Evolutionary conservation across 1,140 invertebrate species (phyloP).

Genomic region (Drosophila nigrodunni): DNA sequence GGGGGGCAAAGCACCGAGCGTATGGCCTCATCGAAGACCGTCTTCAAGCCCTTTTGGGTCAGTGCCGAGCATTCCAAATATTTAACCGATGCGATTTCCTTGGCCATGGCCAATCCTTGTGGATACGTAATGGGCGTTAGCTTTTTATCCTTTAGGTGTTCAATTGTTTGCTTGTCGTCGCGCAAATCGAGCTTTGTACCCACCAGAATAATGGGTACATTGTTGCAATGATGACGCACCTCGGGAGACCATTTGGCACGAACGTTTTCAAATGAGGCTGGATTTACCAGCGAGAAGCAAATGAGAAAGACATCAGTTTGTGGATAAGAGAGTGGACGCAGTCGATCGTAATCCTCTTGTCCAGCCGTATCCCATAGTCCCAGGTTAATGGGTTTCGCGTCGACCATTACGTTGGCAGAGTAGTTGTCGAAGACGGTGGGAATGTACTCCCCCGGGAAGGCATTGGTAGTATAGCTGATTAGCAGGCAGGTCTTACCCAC

Average conservation of each 20-base stretch:
- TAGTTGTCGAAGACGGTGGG: slow-evolving; percentile 99
- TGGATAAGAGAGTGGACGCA: slow-evolving; percentile 97
- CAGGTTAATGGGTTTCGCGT: slow-evolving; percentile 98
- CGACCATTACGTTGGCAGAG: slow-evolving; percentile 99
- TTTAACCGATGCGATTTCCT: slow-evolving; percentile 99
- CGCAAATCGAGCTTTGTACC: slow-evolving; percentile 97
- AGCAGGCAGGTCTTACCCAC: slow-evolving; percentile 98
- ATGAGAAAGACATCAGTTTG: slow-evolving; percentile 99
- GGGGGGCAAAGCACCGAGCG: slow-evolving; percentile 97
- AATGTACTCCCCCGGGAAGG: slow-evolving; percentile 98
- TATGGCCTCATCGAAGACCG: slow-evolving; percentile 99
- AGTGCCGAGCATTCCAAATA: slow-evolving; percentile 98
- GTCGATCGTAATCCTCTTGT: slow-evolving; percentile 97
- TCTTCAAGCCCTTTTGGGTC: slow-evolving; percentile 99
- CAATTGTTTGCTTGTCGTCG: slow-evolving; percentile 98
- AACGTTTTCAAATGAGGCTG: slow-evolving; percentile 99
- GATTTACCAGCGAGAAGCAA: slow-evolving; percentile 99
- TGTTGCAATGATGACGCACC: slow-evolving; percentile 95
- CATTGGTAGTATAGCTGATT: slow-evolving; percentile 98
- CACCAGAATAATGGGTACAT: slow-evolving; percentile 94
- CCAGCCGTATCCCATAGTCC: slow-evolving; percentile 97
- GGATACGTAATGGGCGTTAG: slow-evolving; percentile 98
- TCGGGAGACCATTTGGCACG: slow-evolving; percentile 98
- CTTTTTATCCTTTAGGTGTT: slow-evolving; percentile 98
- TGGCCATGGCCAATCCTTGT: slow-evolving; percentile 98